A percentile compares a stretch with the other conserved stretches of the same genome.
Evolutionary conservation across 2,888 invertebrate genomes (phyloP).

Genomic region (Meiosimyza platycephala): DNA sequence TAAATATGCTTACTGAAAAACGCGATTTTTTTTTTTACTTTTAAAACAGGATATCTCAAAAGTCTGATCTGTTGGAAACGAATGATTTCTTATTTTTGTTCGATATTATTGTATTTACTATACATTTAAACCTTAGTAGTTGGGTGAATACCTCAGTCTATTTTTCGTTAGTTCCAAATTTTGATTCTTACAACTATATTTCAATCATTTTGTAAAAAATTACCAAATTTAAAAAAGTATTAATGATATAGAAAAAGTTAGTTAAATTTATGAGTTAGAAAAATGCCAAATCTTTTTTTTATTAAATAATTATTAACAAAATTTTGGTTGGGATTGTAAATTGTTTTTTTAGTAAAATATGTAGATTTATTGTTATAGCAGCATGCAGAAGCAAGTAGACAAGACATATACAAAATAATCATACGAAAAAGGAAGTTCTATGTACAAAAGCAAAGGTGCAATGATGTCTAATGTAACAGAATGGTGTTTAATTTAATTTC

Average conservation of each 20-base stretch:
- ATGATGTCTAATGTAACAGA: not conserved
- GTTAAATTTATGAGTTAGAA: slow-evolving; percentile 5
- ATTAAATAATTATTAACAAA: slow-evolving; percentile 43
- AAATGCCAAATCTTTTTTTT: slow-evolving; percentile 10
- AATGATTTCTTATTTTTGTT: no score
- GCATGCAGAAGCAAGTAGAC: slow-evolving; percentile 34
- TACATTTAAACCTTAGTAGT: no score
- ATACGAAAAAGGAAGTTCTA: not conserved
- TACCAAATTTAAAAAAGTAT: slow-evolving; percentile 4
- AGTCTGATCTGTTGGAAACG: no score
- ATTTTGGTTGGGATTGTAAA: slow-evolving; percentile 48
- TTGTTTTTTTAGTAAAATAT: slow-evolving; percentile 27
- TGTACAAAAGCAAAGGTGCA: not conserved
- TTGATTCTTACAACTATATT: no score
- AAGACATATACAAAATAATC: not conserved
- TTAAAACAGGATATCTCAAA: no score
- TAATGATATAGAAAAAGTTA: slow-evolving; percentile 16
- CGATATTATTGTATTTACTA: no score
- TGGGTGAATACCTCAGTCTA: no score
- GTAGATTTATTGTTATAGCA: not conserved
- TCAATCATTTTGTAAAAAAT: slow-evolving; percentile 2
- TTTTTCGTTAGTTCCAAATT: no score
- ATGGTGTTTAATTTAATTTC: no score
- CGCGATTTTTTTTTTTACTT: no score
- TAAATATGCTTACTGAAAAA: no score